phyloP scores from a whole-genome alignment of 2,888 invertebrate species.

The Chrysina gloriosa region DNA sequence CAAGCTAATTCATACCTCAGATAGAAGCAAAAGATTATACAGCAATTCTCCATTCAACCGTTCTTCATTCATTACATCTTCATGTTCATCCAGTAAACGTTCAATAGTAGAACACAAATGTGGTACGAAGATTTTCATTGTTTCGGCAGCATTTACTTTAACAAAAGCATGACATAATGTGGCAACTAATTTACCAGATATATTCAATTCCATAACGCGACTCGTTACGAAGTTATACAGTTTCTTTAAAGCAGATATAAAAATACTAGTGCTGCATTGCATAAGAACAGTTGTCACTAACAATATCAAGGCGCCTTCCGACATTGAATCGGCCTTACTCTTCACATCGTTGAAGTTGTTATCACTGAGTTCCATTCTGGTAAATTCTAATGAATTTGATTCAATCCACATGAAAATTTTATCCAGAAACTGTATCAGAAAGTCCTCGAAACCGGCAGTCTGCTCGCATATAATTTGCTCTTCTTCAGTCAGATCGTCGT shows the following conservation, averaged over 20 bases:
- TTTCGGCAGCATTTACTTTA: conserved; percentile 75
- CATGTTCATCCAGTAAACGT: conserved; percentile 71
- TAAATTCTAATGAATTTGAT: conserved; percentile 76
- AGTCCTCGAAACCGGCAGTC: conserved; percentile 90
- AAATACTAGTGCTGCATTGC: conserved; percentile 77
- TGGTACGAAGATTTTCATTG: conserved; percentile 79
- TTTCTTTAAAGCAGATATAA: conserved; percentile 77
- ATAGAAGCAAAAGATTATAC: conserved; percentile 80
- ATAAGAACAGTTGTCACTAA: conserved; percentile 76
- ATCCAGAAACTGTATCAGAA: conserved; percentile 87
- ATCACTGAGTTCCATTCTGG: conserved; percentile 73
- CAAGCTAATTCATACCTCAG: conserved; percentile 68
- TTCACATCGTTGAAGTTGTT: conserved; percentile 65
- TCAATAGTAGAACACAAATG: conserved; percentile 76
- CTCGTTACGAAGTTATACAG: conserved; percentile 79
- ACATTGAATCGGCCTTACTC: conserved; percentile 76
- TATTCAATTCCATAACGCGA: conserved; percentile 84
- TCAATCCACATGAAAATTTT: conserved; percentile 79
- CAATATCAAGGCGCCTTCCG: conserved; percentile 77
- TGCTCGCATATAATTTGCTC: conserved; percentile 82
- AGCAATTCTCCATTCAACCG: conserved; percentile 81
- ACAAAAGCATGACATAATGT: conserved; percentile 76
- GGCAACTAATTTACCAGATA: conserved; percentile 84
- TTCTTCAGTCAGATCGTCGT: conserved; percentile 79
- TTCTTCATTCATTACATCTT: conserved; percentile 78